phyloP scores from a whole-genome alignment of 2,113 vertebrate genomes.

The Gambusia holbrooki region DNA sequence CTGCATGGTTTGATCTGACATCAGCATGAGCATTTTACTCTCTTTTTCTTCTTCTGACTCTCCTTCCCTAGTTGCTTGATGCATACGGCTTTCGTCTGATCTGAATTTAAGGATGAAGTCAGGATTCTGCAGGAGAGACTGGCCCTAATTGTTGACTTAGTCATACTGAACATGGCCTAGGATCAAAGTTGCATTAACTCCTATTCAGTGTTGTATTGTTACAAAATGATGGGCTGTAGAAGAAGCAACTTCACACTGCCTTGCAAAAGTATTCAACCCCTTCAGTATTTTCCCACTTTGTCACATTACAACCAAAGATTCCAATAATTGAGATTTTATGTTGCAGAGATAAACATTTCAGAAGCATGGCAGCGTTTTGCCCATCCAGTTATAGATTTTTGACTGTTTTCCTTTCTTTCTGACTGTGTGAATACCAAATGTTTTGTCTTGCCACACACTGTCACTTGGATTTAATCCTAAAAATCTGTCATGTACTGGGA shows the following conservation, averaged over 20 bases:
- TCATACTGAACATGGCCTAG: slow-evolving; percentile 28
- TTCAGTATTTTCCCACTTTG: background rate
- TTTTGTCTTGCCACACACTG: background rate
- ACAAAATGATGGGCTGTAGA: background rate
- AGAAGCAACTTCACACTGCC: background rate
- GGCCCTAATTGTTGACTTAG: slow-evolving; percentile 43
- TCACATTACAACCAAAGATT: background rate
- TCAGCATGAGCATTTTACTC: slow-evolving; percentile 26
- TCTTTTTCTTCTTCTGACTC: slow-evolving; percentile 8
- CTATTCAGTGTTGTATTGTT: background rate
- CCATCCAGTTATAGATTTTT: too few species aligned
- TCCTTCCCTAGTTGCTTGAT: slow-evolving; percentile 24
- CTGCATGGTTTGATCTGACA: slow-evolving; percentile 24
- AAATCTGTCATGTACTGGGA: background rate
- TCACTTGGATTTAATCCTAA: background rate
- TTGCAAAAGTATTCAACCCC: too few species aligned
- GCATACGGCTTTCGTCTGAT: slow-evolving; percentile 34
- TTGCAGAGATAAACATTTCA: too few species aligned
- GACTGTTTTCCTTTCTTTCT: too few species aligned
- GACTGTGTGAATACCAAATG: background rate
- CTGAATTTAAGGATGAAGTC: slow-evolving; percentile 22
- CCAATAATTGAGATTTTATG: background rate
- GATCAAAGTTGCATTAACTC: slow-evolving; percentile 46
- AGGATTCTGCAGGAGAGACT: slow-evolving; percentile 21
- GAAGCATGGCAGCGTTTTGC: too few species aligned